Percentiles rank a stretch among this genome's conserved stretches.
phyloP scores from a whole-genome alignment of 1,140 invertebrate species.

The Drosophila persimilis region DNA sequence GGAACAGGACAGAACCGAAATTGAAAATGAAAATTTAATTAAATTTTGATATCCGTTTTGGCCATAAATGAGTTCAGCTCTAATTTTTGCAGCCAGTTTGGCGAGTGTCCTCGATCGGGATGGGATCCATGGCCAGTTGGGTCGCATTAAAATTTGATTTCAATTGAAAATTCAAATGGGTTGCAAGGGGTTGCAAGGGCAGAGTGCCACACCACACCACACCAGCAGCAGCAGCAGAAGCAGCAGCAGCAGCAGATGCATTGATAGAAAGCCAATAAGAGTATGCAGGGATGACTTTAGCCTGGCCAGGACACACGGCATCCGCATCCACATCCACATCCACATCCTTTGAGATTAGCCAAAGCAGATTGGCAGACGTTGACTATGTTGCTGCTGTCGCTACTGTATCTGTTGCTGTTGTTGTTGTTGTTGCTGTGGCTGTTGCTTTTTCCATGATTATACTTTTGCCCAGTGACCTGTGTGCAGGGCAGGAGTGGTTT shows the following conservation, averaged over 20 bases:
- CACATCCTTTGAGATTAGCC: conserved; percentile 73
- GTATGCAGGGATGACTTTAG: conserved; percentile 26
- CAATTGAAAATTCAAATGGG: conserved; percentile 71
- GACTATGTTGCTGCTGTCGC: conserved; percentile 10
- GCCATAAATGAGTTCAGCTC: conserved; percentile 67
- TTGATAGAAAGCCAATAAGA: conserved; percentile 48
- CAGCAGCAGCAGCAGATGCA: conserved; percentile 30
- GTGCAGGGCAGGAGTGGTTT: conserved; percentile 26
- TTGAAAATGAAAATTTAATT: conserved; percentile 81
- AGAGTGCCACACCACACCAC: not conserved
- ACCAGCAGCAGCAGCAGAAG: conserved; percentile 20
- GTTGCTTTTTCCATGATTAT: conserved; percentile 25
- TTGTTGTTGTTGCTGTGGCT: conserved; percentile 17
- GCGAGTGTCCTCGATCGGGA: conserved; percentile 6
- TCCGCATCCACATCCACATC: conserved; percentile 42
- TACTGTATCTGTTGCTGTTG: conserved; percentile 5
- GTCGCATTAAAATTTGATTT: conserved; percentile 75
- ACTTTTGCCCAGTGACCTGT: conserved; percentile 59
- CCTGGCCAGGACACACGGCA: conserved; percentile 14
- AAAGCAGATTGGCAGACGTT: conserved; percentile 44
- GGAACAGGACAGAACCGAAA: conserved; percentile 30
- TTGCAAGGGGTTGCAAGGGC: conserved; percentile 5
- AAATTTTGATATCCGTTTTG: conserved; percentile 76
- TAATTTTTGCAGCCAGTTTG: conserved; percentile 51
- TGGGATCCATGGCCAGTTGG: conserved; percentile 40